Conservation (phyloP, 2,113 vertebrate species). For the Pampusana beccarii region DNA sequence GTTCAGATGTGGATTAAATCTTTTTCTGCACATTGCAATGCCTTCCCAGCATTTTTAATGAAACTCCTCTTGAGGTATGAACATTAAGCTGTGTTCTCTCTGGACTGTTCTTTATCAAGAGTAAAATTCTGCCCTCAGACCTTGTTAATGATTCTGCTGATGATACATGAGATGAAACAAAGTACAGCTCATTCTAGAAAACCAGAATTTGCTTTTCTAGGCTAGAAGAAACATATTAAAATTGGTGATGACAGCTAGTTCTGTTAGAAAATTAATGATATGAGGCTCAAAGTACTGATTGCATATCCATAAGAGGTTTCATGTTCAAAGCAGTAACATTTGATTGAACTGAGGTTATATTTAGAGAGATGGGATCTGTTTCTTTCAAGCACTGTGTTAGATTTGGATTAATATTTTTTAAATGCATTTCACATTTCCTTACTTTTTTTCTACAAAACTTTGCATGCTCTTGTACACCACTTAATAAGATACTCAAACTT, state of each 20-base stretch:
- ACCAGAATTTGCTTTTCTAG: constrained; percentile 11
- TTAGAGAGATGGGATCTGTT: neutral
- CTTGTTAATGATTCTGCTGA: constrained; percentile 23
- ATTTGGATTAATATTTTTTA: neutral
- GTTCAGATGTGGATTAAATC: neutral
- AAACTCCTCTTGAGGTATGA: neutral
- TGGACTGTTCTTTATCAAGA: constrained; percentile 7
- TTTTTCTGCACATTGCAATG: neutral
- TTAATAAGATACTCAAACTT: neutral
- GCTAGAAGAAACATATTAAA: constrained; percentile 22
- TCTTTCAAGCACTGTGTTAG: neutral
- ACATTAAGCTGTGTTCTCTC: constrained; percentile 6
- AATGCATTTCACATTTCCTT: neutral
- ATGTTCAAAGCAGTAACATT: constrained; percentile 29
- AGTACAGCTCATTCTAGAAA: constrained; percentile 29
- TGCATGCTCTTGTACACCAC: neutral
- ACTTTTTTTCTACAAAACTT: neutral
- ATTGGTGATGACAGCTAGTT: neutral
- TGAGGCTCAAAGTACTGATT: constrained; percentile 30
- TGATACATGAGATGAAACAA: constrained; percentile 39
- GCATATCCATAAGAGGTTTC: constrained; percentile 31
- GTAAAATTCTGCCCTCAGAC: constrained; percentile 22
- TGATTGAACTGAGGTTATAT: constrained; percentile 34
- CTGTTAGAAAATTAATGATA: constrained; percentile 46
- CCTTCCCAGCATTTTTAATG: neutral